A percentile compares a stretch with the other conserved stretches of the same genome.
Conservation (phyloP, 2,888 invertebrate genomes). For the Osmoderma eremita region DNA sequence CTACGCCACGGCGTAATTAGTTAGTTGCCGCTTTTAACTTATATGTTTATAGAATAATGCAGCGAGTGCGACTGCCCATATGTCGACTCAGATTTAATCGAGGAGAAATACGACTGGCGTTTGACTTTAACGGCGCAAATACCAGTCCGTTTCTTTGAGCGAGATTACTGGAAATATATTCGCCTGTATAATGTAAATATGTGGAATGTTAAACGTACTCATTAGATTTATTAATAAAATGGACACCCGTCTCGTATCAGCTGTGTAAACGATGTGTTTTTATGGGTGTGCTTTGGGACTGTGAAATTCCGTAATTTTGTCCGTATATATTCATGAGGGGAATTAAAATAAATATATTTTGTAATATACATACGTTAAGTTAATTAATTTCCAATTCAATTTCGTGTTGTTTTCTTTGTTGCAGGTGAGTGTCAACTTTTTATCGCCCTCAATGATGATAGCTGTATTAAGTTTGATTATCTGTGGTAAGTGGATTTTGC, state of each 20-base stretch:
- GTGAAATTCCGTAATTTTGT: background rate
- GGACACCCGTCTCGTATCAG: background rate
- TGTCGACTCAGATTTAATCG: conserved; percentile 14
- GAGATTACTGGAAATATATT: background rate
- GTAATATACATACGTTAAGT: too few relatives aligned
- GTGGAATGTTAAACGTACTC: conserved; percentile 6
- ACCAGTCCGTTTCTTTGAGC: conserved; percentile 10
- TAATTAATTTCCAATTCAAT: background rate
- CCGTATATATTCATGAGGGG: too few relatives aligned
- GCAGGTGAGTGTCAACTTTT: conserved; percentile 6
- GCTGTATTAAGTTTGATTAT: background rate
- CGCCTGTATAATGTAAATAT: background rate
- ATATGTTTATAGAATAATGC: conserved; percentile 22
- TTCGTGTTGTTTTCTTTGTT: conserved; percentile 13
- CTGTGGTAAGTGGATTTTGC: background rate
- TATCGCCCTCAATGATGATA: background rate
- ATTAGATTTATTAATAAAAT: conserved; percentile 8
- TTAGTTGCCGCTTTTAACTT: conserved; percentile 13
- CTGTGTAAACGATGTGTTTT: conserved; percentile 2
- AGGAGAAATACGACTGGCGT: background rate
- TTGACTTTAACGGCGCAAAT: conserved; percentile 2
- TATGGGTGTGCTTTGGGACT: background rate
- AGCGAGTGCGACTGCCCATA: too few relatives aligned
- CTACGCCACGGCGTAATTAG: conserved; percentile 6
- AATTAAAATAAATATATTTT: too few relatives aligned